Conservation (phyloP, 2,888 invertebrate genomes). For the Empis stercorea region DNA sequence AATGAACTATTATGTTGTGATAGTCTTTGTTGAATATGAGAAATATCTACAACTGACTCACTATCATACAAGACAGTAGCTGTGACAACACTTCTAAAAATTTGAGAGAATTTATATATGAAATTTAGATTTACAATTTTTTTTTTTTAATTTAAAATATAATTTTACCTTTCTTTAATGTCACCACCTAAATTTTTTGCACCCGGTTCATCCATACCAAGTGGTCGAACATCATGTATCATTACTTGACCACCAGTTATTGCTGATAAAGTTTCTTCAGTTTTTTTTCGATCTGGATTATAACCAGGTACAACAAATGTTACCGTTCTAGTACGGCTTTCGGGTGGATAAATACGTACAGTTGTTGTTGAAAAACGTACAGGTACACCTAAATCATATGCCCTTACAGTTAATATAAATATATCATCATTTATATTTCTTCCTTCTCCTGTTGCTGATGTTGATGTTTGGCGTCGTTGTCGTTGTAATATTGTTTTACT, state of each 20-base stretch:
- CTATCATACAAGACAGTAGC: slow-evolving; percentile 56
- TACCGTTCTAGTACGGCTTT: slow-evolving; percentile 60
- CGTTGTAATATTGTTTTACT: slow-evolving; percentile 12
- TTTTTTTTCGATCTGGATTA: slow-evolving; percentile 56
- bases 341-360: slow-evolving; percentile 67
- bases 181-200: slow-evolving; percentile 42
- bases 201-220: slow-evolving; percentile 42
- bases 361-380: slow-evolving; percentile 57
- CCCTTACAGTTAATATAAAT: slow-evolving; percentile 58
- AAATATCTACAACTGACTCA: slow-evolving; percentile 54
- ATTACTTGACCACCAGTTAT: slow-evolving; percentile 69
- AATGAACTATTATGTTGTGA: slow-evolving; percentile 35
- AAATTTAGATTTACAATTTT: too few species aligned
- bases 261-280: slow-evolving; percentile 61
- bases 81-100: slow-evolving; percentile 54
- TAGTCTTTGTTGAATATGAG: slow-evolving; percentile 54
- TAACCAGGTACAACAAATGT: slow-evolving; percentile 70
- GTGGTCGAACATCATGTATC: slow-evolving; percentile 61
- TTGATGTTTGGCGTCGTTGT: slow-evolving; percentile 12
- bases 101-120: too few species aligned
- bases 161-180: slow-evolving; percentile 42
- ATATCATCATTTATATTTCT: slow-evolving; percentile 34
- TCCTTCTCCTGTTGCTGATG: too few species aligned
- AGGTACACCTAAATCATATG: slow-evolving; percentile 76
- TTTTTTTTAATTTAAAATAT: background rate